phyloP scores from a whole-genome alignment of 2,888 invertebrate genomes.

The Mongoloraphidia duomilia region DNA sequence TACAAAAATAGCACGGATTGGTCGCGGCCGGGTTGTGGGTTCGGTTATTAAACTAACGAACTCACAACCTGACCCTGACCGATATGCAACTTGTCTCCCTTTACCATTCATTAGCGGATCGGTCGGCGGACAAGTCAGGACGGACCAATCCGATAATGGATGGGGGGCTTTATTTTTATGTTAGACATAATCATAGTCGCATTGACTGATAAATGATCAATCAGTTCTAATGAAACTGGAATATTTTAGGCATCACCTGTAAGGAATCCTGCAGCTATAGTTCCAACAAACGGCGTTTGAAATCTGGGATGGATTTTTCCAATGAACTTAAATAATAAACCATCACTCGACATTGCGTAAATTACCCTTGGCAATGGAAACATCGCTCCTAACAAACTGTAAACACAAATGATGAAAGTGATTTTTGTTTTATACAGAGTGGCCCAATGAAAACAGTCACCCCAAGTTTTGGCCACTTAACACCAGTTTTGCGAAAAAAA shows the following conservation, averaged over 20 bases:
- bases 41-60: neutral
- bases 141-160: no score
- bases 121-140: no score
- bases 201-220: conserved; percentile 20
- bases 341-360: conserved; percentile 80
- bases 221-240: conserved; percentile 54
- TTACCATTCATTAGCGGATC: no score
- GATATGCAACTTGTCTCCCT: no score
- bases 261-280: conserved; percentile 50
- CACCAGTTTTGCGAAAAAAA: no score
- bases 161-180: no score
- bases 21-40: neutral
- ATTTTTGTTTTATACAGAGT: neutral
- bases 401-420: conserved; percentile 14
- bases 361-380: conserved; percentile 70
- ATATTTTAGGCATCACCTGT: conserved; percentile 37
- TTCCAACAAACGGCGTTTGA: conserved; percentile 61
- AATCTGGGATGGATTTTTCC: conserved; percentile 53
- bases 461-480: no score
- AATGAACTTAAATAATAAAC: conserved; percentile 58
- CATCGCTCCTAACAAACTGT: conserved; percentile 64
- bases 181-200: no score
- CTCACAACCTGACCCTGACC: neutral
- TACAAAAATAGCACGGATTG: no score
- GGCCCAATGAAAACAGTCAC: no score